Evolutionary conservation across 2,888 invertebrate genomes (phyloP), one percentile per base, ranked within the genome.

Genomic region (Ceramica pisi): DNA sequence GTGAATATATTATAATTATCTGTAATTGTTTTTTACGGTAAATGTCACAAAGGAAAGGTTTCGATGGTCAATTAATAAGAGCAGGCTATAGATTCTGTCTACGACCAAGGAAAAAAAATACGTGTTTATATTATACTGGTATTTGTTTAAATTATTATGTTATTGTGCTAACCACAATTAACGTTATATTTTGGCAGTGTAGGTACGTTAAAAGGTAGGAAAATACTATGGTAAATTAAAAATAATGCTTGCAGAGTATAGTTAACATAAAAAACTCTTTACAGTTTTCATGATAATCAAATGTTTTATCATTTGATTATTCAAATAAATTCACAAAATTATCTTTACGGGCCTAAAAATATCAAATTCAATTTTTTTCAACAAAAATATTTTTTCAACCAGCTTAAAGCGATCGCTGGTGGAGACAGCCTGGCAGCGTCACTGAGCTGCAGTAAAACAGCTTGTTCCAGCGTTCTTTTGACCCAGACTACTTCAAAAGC

Each of bases 401-500:
- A 51, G 19, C 14, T 69, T 44, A 23, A 14, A 55, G 21, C 53
- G 14, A 31, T 19, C 14, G 26, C 21, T 61, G 35, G 23, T 16
- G 21, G 8, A 19, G 56, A 70, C 71, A 50, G 35, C 50, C 50
- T 26, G 70, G 38, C 50, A 61, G 50, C 21, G 51, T 55, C 41
- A 12, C 35, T 12, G 16, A 38, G 41, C 26, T 23, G 48, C 50
- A 31, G 16, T 10, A 21, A 21, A n/a, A 38, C 71, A 70, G 44
- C 44, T 57, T 31, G 46, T 50, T 57, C n/a, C 5, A 44, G 9
- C 35, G 23, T 71, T 57, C 78, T 78, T 62, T 71, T 61, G 31
- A 56, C n/a, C 57, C 23, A 0, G 12, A 14, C 38, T 44, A 71
- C 63, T 78, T 71, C 64, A 72, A 75, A 78, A 71, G 79, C 72